Conservation (phyloP, 2,113 vertebrate species). For the Ctenodactylus gundi region DNA sequence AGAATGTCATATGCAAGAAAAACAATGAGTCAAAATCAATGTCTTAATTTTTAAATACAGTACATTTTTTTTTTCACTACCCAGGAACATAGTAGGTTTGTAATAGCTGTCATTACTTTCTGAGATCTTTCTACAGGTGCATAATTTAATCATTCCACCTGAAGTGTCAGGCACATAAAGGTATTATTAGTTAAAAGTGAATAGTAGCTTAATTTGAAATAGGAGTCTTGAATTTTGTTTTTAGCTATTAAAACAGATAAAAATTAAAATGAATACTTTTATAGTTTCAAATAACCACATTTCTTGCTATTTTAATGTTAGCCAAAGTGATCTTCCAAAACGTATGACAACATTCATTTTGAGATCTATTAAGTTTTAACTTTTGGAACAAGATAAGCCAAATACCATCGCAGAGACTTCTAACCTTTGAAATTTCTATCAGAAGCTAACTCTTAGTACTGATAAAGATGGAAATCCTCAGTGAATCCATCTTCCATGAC, state of each 20-base stretch:
- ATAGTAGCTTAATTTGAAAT: conserved; percentile 79
- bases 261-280: conserved; percentile 43
- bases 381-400: conserved; percentile 38
- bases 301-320: conserved; percentile 54
- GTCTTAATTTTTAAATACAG: conserved; percentile 73
- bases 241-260: conserved; percentile 67
- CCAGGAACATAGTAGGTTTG: conserved; percentile 78
- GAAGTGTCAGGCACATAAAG: conserved; percentile 81
- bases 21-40: conserved; percentile 62
- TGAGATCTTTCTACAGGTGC: conserved; percentile 74
- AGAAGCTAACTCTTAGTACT: neutral
- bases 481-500: neutral
- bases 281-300: conserved; percentile 52
- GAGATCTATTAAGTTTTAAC: neutral
- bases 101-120: conserved; percentile 80
- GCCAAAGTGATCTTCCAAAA: conserved; percentile 47
- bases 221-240: conserved; percentile 67
- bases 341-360: neutral
- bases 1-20: conserved; percentile 45
- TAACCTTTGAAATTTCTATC: conserved; percentile 17
- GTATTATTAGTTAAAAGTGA: conserved; percentile 82
- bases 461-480: neutral
- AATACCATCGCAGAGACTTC: neutral
- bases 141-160: conserved; percentile 87
- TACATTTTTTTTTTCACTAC: conserved; percentile 41